These are phyloP conservation scores for Chaetura pelagica DNA, from an alignment of 2,113 vertebrate genomes.

Conservation along the genomic window DNA sequence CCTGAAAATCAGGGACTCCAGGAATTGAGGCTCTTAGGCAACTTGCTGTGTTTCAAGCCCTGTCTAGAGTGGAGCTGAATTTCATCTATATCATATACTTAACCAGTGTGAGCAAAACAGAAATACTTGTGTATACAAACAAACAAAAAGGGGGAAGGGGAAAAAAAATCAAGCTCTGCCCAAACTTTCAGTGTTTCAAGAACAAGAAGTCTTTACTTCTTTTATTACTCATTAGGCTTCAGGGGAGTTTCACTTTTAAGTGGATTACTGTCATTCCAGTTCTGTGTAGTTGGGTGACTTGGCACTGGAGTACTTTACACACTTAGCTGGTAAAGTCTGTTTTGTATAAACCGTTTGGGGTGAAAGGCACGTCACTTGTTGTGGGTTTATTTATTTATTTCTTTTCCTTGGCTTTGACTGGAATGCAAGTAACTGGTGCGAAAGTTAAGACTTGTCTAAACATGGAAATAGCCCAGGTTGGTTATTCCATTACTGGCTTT, in stretches of 20 bases:
- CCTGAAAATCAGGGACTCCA: neutral
- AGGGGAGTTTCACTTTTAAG: slow-evolving; percentile 52
- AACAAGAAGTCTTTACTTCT: slow-evolving; percentile 33
- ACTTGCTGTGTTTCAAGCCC: neutral
- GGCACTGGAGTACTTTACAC: neutral
- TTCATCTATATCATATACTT: neutral
- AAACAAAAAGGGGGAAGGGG: accelerated
- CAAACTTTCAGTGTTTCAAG: slow-evolving; percentile 10
- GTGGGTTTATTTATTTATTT: neutral
- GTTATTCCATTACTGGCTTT: neutral
- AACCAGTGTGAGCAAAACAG: neutral
- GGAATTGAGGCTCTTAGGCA: neutral
- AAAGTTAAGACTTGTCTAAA: slow-evolving; percentile 29
- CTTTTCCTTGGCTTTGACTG: neutral
- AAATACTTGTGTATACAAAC: neutral
- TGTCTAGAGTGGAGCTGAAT: neutral
- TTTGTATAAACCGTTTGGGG: neutral
- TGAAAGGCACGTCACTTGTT: neutral
- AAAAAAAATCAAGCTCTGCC: neutral
- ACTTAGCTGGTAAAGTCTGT: neutral
- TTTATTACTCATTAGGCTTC: slow-evolving; percentile 51
- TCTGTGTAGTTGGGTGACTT: slow-evolving; percentile 7
- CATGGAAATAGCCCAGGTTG: neutral
- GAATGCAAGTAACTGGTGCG: neutral
- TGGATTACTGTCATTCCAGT: slow-evolving; percentile 61